phyloP scores from a whole-genome alignment of 2,888 invertebrate genomes.

The Darwinula stevensoni region DNA sequence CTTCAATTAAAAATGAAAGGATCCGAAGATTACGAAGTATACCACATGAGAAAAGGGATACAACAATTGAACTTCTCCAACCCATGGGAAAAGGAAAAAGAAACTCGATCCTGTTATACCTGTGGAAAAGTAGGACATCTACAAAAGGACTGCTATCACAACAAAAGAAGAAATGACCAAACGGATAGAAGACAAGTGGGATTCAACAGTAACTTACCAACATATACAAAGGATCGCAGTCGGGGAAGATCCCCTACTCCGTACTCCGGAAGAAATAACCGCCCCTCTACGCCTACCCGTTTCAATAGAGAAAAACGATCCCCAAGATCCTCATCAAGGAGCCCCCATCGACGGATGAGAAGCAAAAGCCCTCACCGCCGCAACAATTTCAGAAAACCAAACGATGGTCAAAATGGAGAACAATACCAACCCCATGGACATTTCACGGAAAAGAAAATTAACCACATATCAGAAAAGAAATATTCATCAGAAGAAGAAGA shows the following conservation, averaged over 20 bases:
- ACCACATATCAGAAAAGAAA: neutral
- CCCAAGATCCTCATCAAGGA: slow-evolving; percentile 1
- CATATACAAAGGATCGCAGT: slow-evolving; percentile 1
- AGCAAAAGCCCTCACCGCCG: slow-evolving; percentile 2
- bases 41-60: slow-evolving; percentile 1
- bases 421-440: slow-evolving; percentile 2
- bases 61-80: slow-evolving; percentile 1
- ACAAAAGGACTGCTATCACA: slow-evolving; percentile 2
- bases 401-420: neutral
- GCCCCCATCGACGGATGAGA: slow-evolving; percentile 2
- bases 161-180: slow-evolving; percentile 1
- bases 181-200: slow-evolving; percentile 1
- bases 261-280: neutral
- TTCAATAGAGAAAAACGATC: slow-evolving; percentile 1
- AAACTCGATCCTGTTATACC: slow-evolving; percentile 2
- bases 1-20: slow-evolving; percentile 1
- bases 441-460: neutral
- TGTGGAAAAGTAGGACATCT: slow-evolving; percentile 2
- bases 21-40: slow-evolving; percentile 1
- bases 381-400: slow-evolving; percentile 2
- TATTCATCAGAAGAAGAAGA: neutral
- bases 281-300: slow-evolving; percentile 1
- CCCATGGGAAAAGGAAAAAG: slow-evolving; percentile 2
- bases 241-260: slow-evolving; percentile 1
- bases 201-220: slow-evolving; percentile 1